A percentile compares a stretch with the other conserved stretches of the same genome.
Conservation (phyloP, 2,113 vertebrate genomes). For the Pachyramphus minor region DNA sequence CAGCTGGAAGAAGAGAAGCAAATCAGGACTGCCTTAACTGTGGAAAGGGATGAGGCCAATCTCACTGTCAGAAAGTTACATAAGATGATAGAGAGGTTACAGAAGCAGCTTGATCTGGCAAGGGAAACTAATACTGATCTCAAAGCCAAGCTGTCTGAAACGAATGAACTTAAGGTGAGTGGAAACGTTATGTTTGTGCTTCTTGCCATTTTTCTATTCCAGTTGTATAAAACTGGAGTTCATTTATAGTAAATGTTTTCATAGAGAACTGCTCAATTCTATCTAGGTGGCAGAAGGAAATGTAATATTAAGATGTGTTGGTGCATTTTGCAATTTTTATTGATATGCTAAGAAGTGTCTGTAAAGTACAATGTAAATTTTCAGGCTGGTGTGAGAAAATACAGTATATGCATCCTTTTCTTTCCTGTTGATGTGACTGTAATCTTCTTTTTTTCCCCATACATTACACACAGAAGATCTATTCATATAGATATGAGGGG, state of each 20-base stretch:
- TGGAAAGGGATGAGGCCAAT: conserved; percentile 78
- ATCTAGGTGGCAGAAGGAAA: neutral
- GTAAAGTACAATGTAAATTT: neutral
- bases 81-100: conserved; percentile 82
- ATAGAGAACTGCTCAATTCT: neutral
- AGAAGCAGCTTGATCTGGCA: conserved; percentile 76
- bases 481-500: neutral
- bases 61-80: conserved; percentile 75
- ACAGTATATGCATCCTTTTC: neutral
- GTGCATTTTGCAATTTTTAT: neutral
- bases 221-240: neutral
- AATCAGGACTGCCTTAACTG: conserved; percentile 62
- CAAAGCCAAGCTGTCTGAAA: conserved; percentile 82
- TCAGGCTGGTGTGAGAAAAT: neutral
- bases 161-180: conserved; percentile 87
- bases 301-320: neutral
- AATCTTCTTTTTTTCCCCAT: neutral
- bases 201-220: neutral
- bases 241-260: neutral
- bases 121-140: conserved; percentile 78
- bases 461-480: neutral
- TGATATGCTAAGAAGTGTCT: neutral
- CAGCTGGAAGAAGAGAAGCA: conserved; percentile 86
- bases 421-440: neutral
- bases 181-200: neutral